phyloP scores from a whole-genome alignment of 1,140 invertebrate genomes.

The Trichoplusia ni region DNA sequence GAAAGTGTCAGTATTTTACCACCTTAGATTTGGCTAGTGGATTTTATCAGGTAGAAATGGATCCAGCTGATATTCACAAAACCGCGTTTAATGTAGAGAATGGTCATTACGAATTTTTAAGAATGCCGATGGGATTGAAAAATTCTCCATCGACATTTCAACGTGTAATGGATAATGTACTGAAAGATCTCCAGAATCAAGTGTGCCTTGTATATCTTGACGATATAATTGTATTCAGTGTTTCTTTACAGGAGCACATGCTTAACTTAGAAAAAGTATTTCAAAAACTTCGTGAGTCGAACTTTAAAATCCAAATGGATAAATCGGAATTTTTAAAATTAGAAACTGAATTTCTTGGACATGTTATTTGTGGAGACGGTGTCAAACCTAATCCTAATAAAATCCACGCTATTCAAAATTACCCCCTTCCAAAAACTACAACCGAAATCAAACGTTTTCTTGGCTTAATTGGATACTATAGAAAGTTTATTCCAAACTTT shows the following conservation, averaged over 20 bases:
- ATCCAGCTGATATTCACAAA: conserved; percentile 19
- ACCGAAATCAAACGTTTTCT: conserved; percentile 28
- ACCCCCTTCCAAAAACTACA: conserved; percentile 18
- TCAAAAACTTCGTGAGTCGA: conserved; percentile 50
- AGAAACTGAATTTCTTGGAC: conserved; percentile 45
- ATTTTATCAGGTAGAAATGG: conserved; percentile 26
- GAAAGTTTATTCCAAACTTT: conserved; percentile 31
- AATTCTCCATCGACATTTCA: conserved; percentile 21
- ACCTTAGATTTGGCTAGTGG: conserved; percentile 25
- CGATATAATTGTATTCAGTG: conserved; percentile 56
- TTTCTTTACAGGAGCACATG: conserved; percentile 46
- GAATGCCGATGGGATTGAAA: conserved; percentile 29
- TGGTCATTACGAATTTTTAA: conserved; percentile 33
- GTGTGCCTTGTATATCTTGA: conserved; percentile 70
- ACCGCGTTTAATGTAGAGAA: conserved; percentile 32
- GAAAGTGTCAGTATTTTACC: conserved; percentile 29
- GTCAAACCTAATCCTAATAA: too few relatives aligned
- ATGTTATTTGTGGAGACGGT: conserved; percentile 45
- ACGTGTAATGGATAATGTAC: too few relatives aligned
- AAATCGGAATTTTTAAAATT: conserved; percentile 55
- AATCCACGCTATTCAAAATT: conserved; percentile 31
- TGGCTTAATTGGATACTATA: conserved; percentile 27
- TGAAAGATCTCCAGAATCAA: conserved; percentile 28
- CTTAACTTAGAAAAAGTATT: conserved; percentile 53
- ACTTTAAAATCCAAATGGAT: conserved; percentile 61